Conservation (phyloP, 2,888 invertebrate genomes). For the Pseudoips prasinana region DNA sequence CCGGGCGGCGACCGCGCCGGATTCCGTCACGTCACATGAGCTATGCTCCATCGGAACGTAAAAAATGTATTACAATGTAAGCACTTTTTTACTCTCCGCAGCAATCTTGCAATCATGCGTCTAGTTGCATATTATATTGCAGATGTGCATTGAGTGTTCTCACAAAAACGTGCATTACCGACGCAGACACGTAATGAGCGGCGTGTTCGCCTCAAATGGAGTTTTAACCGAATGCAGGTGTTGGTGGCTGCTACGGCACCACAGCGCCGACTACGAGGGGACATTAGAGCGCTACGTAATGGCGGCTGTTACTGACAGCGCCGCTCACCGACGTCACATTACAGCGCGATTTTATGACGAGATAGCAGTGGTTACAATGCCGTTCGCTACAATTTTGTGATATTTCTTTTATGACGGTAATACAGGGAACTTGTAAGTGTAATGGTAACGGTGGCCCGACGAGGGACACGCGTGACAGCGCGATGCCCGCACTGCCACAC, state of each 20-base stretch:
- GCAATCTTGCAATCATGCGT: slow-evolving; percentile 23
- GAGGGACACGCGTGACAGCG: neutral
- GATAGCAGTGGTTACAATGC: slow-evolving; percentile 2
- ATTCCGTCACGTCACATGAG: slow-evolving; percentile 29
- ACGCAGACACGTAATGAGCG: slow-evolving; percentile 13
- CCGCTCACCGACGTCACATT: neutral
- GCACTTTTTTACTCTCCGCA: slow-evolving; percentile 17
- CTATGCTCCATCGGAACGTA: slow-evolving; percentile 17
- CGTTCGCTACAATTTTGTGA: slow-evolving; percentile 6
- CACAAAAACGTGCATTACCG: slow-evolving; percentile 27
- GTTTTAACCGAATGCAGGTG: slow-evolving; percentile 22
- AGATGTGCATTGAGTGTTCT: slow-evolving; percentile 14
- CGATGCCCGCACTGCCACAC: too few relatives aligned
- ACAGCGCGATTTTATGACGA: slow-evolving; percentile 4
- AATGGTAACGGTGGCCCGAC: neutral
- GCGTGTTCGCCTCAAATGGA: slow-evolving; percentile 12
- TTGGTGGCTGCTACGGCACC: slow-evolving; percentile 5
- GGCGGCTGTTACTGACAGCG: slow-evolving; percentile 3
- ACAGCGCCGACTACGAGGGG: slow-evolving; percentile 1
- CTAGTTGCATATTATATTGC: slow-evolving; percentile 20
- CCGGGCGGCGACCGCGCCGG: slow-evolving; percentile 7
- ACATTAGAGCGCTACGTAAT: slow-evolving; percentile 3
- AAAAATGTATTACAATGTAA: slow-evolving; percentile 28
- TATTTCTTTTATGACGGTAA: slow-evolving; percentile 11
- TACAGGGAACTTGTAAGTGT: slow-evolving; percentile 1